Percentiles rank a stretch among this genome's conserved stretches.
These are phyloP conservation scores for Sclerurus mexicanus DNA, from an alignment of 2,113 vertebrate genomes.

Conservation along the genomic window DNA sequence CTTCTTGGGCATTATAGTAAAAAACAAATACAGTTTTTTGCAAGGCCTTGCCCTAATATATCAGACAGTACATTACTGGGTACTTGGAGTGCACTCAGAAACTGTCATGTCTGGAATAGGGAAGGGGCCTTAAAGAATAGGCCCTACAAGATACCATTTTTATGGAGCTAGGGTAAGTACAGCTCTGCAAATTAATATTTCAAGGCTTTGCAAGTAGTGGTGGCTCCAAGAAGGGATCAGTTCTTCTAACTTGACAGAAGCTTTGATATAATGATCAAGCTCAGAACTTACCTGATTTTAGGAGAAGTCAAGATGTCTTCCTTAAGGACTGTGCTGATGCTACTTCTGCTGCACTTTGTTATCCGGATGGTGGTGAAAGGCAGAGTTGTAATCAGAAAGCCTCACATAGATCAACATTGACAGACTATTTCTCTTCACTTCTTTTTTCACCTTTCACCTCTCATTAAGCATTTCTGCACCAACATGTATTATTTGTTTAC, in stretches of 20 bases:
- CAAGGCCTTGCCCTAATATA: neutral
- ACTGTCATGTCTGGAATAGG: neutral
- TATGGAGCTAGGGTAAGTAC: neutral
- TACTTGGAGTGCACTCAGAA: neutral
- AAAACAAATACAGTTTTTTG: neutral
- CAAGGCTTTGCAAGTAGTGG: neutral
- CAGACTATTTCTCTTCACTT: neutral
- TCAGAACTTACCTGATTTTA: neutral
- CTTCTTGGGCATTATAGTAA: neutral
- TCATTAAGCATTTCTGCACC: neutral
- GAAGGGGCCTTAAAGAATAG: neutral
- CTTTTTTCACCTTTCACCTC: neutral
- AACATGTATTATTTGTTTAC: neutral
- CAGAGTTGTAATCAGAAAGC: neutral
- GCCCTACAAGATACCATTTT: neutral
- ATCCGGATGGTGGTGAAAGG: neutral
- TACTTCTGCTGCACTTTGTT: neutral
- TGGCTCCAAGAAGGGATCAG: neutral
- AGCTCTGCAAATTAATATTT: neutral
- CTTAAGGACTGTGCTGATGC: neutral
- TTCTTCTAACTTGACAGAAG: neutral
- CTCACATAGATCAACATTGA: neutral
- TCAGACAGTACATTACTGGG: neutral
- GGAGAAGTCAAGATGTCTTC: neutral
- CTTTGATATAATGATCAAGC: neutral